These are phyloP conservation scores for Macaria liturata DNA, from an alignment of 2,888 invertebrate genomes.

Conservation along the genomic window DNA sequence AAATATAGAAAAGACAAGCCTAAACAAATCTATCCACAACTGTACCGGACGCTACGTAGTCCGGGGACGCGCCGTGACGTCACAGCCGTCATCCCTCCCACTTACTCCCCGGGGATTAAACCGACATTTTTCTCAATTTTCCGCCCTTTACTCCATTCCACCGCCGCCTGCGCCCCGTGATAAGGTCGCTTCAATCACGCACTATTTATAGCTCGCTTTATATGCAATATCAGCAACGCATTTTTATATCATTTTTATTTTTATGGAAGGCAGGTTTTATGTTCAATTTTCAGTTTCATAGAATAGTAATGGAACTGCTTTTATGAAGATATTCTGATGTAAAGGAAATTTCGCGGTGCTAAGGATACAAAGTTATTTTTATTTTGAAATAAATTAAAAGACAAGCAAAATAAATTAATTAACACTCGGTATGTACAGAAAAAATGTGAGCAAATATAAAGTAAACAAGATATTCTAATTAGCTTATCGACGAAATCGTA, in stretches of 20 bases:
- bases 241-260: background rate
- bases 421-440: no score
- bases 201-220: conserved; percentile 44
- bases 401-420: no score
- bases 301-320: no score
- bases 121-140: conserved; percentile 66
- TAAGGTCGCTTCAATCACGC: conserved; percentile 55
- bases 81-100: conserved; percentile 37
- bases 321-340: no score
- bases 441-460: no score
- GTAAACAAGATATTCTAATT: conserved; percentile 16
- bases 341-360: no score
- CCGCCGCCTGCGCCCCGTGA: conserved; percentile 64
- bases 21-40: conserved; percentile 6
- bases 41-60: conserved; percentile 9
- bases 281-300: no score
- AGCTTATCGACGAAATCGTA: conserved; percentile 2
- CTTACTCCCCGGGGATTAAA: conserved; percentile 31
- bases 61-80: conserved; percentile 49
- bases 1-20: no score
- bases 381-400: no score
- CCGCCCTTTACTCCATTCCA: conserved; percentile 54
- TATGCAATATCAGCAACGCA: background rate
- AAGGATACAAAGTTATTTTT: no score
- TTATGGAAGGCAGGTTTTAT: no score